phyloP scores from a whole-genome alignment of 2,113 vertebrate species.

The Oncorhynchus gorbuscha region DNA sequence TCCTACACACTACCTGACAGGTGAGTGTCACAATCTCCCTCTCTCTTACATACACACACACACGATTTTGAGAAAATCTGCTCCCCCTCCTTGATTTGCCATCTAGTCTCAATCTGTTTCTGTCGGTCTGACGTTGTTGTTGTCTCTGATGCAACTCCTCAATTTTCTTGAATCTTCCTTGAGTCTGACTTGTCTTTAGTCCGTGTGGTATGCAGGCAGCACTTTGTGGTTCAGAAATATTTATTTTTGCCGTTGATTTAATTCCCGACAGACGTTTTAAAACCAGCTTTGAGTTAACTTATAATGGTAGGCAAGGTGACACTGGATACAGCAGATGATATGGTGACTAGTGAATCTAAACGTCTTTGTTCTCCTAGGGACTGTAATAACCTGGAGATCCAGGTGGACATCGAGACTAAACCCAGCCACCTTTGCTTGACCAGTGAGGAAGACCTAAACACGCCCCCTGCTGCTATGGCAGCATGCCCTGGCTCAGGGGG shows the following conservation, averaged over 20 bases:
- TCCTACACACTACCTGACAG: conserved; percentile 98
- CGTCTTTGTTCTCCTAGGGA: conserved; percentile 76
- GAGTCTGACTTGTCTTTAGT: too few species aligned
- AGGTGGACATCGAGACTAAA: conserved; percentile 98
- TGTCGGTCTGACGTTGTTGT: too few species aligned
- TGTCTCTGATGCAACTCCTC: too few species aligned
- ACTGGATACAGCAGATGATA: neutral
- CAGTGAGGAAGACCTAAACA: conserved; percentile 92
- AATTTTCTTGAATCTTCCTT: too few species aligned
- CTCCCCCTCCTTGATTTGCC: too few species aligned
- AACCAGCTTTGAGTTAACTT: too few species aligned
- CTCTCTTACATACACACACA: neutral
- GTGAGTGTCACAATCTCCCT: conserved; percentile 61
- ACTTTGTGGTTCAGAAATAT: too few species aligned
- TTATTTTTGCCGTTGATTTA: too few species aligned
- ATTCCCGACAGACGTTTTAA: too few species aligned
- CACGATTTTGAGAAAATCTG: too few species aligned
- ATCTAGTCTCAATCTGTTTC: too few species aligned
- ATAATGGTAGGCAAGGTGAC: neutral
- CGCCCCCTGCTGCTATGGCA: conserved; percentile 66
- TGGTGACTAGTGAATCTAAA: neutral
- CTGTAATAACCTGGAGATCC: conserved; percentile 97
- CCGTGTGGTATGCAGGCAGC: too few species aligned
- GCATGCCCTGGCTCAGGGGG: conserved; percentile 47
- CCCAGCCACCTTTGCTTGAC: conserved; percentile 93